Evolutionary conservation across 2,797 vertebrate genomes (phyloP).

Genomic region (Botia kubotai): DNA sequence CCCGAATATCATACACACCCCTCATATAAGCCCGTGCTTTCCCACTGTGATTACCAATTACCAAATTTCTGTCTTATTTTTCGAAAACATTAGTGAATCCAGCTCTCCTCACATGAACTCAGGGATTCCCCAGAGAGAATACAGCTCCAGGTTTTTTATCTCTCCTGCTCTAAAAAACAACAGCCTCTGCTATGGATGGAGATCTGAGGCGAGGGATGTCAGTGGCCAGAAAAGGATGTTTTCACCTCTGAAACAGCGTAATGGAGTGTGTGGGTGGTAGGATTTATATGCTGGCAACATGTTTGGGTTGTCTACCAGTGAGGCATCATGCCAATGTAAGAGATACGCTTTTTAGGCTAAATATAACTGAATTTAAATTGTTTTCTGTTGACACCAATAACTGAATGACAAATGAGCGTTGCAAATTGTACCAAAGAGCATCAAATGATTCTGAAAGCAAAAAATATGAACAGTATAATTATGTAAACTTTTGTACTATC

Average conservation of each 20-base stretch:
- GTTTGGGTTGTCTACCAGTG: conserved; percentile 52
- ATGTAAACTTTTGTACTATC: background rate
- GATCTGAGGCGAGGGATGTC: conserved; percentile 65
- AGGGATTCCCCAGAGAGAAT: conserved; percentile 62
- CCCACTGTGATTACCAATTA: conserved; percentile 58
- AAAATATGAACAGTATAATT: background rate
- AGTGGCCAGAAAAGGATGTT: conserved; percentile 64
- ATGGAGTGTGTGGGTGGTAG: conserved; percentile 56
- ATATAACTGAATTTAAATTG: background rate
- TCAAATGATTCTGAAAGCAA: background rate
- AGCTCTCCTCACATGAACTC: conserved; percentile 69
- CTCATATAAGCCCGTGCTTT: conserved; percentile 53
- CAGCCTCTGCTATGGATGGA: conserved; percentile 61
- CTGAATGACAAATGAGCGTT: background rate
- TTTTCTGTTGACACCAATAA: background rate
- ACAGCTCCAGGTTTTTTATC: conserved; percentile 65
- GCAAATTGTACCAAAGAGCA: background rate
- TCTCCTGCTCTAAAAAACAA: conserved; percentile 54
- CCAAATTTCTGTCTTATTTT: conserved; percentile 47
- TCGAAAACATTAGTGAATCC: conserved; percentile 62
- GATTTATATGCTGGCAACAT: conserved; percentile 50
- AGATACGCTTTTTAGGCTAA: conserved; percentile 7
- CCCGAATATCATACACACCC: conserved; percentile 41
- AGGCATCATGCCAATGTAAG: conserved; percentile 14
- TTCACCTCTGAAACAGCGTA: conserved; percentile 61